Percentiles rank a stretch among this genome's conserved stretches.
Evolutionary conservation across 1,140 invertebrate species (phyloP).

Genomic region (Leptopilina boulardi): DNA sequence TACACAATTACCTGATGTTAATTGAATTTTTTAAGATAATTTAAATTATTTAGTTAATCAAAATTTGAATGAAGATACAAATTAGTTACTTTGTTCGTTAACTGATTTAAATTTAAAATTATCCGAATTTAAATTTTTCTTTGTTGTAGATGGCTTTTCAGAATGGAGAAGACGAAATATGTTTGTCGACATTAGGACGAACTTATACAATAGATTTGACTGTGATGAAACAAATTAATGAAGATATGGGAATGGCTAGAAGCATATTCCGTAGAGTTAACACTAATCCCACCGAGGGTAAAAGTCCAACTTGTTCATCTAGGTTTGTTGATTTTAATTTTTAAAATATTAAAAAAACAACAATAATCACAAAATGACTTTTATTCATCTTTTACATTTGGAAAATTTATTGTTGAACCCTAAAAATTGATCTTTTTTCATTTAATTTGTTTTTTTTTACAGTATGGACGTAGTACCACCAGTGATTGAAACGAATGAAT

Average conservation of each 20-base stretch:
- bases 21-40: no score
- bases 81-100: no score
- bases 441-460: constrained; percentile 47
- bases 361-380: no score
- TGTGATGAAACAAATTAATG: constrained; percentile 98
- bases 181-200: constrained; percentile 91
- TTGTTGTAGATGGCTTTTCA: constrained; percentile 89
- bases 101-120: no score
- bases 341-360: no score
- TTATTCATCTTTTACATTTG: no score
- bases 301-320: constrained; percentile 72
- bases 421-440: no score
- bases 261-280: constrained; percentile 88
- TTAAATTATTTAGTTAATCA: no score
- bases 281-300: constrained; percentile 71
- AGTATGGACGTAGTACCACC: constrained; percentile 74
- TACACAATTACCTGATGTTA: no score
- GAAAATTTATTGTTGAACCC: no score
- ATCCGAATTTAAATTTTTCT: constrained; percentile 36
- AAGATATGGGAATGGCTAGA: constrained; percentile 95
- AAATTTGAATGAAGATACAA: no score
- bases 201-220: constrained; percentile 97
- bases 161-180: constrained; percentile 96
- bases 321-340: constrained; percentile 52
- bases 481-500: constrained; percentile 74